Evolutionary conservation across 2,113 vertebrate species (phyloP), one percentile per base, ranked within the genome.

Genomic region (Entosphenus tridentatus): DNA sequence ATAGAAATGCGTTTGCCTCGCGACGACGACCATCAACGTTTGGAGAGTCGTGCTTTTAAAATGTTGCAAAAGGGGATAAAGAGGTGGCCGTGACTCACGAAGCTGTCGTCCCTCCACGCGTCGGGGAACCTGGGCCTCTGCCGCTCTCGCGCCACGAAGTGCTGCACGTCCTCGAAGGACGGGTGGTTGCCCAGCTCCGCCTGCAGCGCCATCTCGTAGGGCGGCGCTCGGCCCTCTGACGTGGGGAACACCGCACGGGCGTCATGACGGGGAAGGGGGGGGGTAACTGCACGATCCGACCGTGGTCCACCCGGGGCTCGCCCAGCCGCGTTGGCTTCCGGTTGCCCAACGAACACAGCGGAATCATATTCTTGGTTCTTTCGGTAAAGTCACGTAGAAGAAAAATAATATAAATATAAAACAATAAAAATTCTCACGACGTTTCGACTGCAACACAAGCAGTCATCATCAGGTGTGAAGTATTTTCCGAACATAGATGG

Each of bases 91-190:
- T 39, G 39, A 39, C 39, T 65, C 10, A 65, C 62, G n/a, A 65
- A 65, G n/a, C n/a, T n/a, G 21, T 65, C 62, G 62, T 65, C 62
- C 62, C 21, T n/a, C 62, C 62, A 65, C 8, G 62, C n/a, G n/a
- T n/a, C 62, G 8, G 62, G 62, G 62, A 65, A 65, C n/a, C n/a
- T 21, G n/a, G 62, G 62, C 21, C 62, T n/a, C n/a, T 65, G 62
- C n/a, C 62, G 62, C 62, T 65, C 62, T 9, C 62, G 62, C n/a
- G 62, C 62, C 21, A 65, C 62, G 8, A 65, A 18, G n/a, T 65
- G 62, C 62, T 65, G 62, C 62, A 65, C 21, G n/a, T 65, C 62
- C n/a, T 65, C 62, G 21, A 65, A 65, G 62, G 62, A 16, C 8
- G 62, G 62, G 21, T 65, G 62, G n/a, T n/a, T 16, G 8, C 62